Evolutionary conservation across 2,113 vertebrate genomes (phyloP).

Genomic region (Canis aureus): DNA sequence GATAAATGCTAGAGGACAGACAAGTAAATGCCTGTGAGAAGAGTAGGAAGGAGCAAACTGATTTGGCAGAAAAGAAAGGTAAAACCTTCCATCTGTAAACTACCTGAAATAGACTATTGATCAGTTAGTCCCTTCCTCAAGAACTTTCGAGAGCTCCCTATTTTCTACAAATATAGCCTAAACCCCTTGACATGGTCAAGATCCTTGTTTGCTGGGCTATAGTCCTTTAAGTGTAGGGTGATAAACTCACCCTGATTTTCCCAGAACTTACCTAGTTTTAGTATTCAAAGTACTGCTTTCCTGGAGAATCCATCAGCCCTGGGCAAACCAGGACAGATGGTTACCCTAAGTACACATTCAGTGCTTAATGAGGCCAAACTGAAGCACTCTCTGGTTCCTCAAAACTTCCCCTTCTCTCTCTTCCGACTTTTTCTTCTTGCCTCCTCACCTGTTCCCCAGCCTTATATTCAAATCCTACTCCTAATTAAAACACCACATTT

Average conservation of each 20-base stretch:
- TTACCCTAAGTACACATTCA: not conserved
- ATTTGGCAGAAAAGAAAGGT: not conserved
- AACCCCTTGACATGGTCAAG: not conserved
- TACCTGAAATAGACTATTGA: not conserved
- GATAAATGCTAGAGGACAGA: not conserved
- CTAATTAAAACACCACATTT: not conserved
- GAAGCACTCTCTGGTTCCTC: not conserved
- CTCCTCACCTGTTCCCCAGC: not conserved
- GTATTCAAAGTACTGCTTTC: not conserved
- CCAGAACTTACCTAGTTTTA: not conserved
- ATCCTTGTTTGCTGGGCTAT: not conserved
- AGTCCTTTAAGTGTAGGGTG: not conserved
- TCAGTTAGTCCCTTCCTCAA: not conserved
- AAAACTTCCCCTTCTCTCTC: not conserved
- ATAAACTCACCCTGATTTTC: not conserved
- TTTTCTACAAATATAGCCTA: not conserved
- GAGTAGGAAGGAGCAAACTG: not conserved
- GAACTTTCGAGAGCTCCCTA: not conserved
- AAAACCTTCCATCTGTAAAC: not conserved
- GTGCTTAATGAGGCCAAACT: not conserved
- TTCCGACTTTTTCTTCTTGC: not conserved
- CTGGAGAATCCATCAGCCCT: not conserved
- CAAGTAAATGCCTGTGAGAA: not conserved
- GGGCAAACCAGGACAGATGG: not conserved
- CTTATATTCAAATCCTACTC: not conserved